Evolutionary conservation across 2,888 invertebrate genomes (phyloP).

Genomic region (Drosophila basisetae): DNA sequence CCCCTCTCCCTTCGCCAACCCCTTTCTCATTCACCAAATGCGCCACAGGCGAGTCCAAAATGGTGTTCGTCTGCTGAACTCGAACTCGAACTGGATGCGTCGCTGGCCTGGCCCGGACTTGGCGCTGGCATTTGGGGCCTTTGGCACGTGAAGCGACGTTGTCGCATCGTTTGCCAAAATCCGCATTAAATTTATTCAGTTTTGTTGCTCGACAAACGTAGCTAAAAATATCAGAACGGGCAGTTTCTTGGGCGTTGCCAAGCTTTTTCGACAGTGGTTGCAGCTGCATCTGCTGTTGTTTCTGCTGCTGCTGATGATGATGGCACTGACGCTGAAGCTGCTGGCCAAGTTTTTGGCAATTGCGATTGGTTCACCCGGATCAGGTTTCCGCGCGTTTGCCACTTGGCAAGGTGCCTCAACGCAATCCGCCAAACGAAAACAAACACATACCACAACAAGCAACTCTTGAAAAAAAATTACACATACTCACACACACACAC

Average conservation of each 20-base stretch:
- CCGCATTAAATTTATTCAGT: constrained; percentile 84
- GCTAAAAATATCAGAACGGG: constrained; percentile 59
- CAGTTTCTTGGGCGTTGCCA: constrained; percentile 60
- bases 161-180: constrained; percentile 82
- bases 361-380: constrained; percentile 67
- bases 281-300: not conserved
- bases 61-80: constrained; percentile 47
- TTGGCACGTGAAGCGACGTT: constrained; percentile 73
- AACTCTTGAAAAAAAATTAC: constrained; percentile 17
- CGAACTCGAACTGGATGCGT: constrained; percentile 32
- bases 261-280: constrained; percentile 29
- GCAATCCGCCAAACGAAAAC: constrained; percentile 66
- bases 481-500: not conserved
- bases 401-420: constrained; percentile 58
- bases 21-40: not conserved
- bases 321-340: constrained; percentile 66
- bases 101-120: constrained; percentile 39
- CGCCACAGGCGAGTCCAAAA: constrained; percentile 13
- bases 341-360: constrained; percentile 48
- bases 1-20: not conserved
- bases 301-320: constrained; percentile 40
- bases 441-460: constrained; percentile 44
- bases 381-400: constrained; percentile 66
- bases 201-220: constrained; percentile 74
- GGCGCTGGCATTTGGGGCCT: constrained; percentile 32